Evolutionary conservation across 2,113 vertebrate species (phyloP).

Genomic region (Poeciliopsis occidentalis): DNA sequence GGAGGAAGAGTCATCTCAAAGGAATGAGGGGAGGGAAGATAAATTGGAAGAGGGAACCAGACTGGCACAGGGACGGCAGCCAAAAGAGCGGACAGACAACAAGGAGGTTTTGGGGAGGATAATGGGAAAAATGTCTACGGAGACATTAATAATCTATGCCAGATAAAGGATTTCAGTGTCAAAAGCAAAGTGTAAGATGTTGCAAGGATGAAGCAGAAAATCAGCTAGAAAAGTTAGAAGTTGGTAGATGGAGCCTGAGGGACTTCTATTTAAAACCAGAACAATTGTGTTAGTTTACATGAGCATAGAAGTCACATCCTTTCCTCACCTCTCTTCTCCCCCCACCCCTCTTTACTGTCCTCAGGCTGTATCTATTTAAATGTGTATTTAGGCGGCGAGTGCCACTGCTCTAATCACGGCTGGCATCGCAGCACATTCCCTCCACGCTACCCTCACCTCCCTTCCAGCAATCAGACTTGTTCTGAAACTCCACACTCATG

Average conservation of each 20-base stretch:
- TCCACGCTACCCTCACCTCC: constrained; percentile 25
- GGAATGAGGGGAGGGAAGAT: constrained; percentile 50
- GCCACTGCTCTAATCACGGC: constrained; percentile 71
- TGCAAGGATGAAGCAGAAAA: constrained; percentile 29
- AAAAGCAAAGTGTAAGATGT: constrained; percentile 29
- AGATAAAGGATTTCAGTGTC: constrained; percentile 58
- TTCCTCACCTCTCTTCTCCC: constrained; percentile 7
- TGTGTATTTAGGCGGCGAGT: constrained; percentile 65
- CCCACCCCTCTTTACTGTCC: constrained; percentile 23
- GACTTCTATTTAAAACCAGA: constrained; percentile 70
- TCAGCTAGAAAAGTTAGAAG: constrained; percentile 50
- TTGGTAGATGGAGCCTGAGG: constrained; percentile 50
- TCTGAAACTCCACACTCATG: constrained; percentile 43
- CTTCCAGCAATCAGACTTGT: constrained; percentile 49
- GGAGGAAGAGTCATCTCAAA: constrained; percentile 51
- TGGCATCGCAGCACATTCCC: constrained; percentile 60
- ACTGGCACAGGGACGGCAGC: constrained; percentile 47
- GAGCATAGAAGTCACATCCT: constrained; percentile 54
- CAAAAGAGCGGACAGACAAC: constrained; percentile 40
- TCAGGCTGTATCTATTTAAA: constrained; percentile 72
- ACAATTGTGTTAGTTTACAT: constrained; percentile 67
- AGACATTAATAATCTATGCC: constrained; percentile 65
- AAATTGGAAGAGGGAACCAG: constrained; percentile 36
- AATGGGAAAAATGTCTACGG: constrained; percentile 15
- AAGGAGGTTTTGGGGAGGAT: constrained; percentile 30